Conservation (phyloP, 2,888 invertebrate genomes). For the Danaus chrysippus region DNA sequence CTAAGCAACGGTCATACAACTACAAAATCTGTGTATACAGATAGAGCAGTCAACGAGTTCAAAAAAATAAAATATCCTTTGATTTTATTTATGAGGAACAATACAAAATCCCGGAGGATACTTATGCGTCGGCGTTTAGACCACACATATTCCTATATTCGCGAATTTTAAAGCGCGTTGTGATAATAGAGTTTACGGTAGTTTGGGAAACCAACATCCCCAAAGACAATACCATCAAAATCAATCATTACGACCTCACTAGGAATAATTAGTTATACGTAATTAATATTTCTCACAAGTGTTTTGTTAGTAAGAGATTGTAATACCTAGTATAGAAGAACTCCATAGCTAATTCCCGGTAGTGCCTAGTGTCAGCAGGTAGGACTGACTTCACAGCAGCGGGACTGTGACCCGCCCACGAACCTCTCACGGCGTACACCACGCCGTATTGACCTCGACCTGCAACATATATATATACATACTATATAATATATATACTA, state of each 20-base stretch:
- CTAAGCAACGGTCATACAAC: too few relatives aligned
- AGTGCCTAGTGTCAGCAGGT: constrained; percentile 92
- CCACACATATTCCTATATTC: neutral
- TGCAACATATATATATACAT: constrained; percentile 30
- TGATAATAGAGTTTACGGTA: too few relatives aligned
- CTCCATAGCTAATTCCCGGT: constrained; percentile 94
- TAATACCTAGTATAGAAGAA: constrained; percentile 90
- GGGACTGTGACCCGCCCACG: constrained; percentile 86
- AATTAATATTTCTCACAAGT: too few relatives aligned
- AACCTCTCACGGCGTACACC: constrained; percentile 86
- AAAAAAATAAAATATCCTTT: too few relatives aligned
- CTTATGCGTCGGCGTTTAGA: neutral
- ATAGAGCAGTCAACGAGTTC: too few relatives aligned
- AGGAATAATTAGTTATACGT: too few relatives aligned
- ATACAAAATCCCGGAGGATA: too few relatives aligned
- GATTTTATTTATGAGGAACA: too few relatives aligned
- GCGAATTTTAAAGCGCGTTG: too few relatives aligned
- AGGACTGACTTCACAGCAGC: constrained; percentile 93
- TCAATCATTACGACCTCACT: neutral
- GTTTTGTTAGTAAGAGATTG: neutral
- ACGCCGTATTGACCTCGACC: constrained; percentile 93
- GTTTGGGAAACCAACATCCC: neutral
- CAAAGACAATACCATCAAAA: neutral
- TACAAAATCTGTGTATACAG: too few relatives aligned
- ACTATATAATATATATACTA: too few relatives aligned